phyloP scores from a whole-genome alignment of 2,113 vertebrate genomes.

The Paraplagusia blochii region DNA sequence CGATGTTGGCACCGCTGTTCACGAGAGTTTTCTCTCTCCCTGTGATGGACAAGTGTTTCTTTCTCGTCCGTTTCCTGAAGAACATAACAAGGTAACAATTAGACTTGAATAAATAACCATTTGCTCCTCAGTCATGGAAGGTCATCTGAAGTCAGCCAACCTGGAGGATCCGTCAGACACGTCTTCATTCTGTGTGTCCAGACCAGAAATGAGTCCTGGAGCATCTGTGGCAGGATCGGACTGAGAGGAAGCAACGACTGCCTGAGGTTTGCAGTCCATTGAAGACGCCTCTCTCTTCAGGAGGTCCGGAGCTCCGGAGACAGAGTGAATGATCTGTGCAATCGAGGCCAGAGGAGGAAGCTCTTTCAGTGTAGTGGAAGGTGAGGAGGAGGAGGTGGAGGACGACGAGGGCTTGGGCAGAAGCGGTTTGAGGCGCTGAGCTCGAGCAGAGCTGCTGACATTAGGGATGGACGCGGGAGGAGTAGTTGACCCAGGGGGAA shows the following conservation, averaged over 20 bases:
- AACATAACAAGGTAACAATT: too few relatives aligned
- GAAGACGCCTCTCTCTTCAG: constrained; percentile 77
- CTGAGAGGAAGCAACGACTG: not conserved
- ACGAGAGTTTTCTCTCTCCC: constrained; percentile 38
- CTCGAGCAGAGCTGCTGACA: constrained; percentile 68
- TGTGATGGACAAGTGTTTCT: constrained; percentile 15
- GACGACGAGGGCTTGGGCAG: constrained; percentile 84
- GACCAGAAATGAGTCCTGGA: not conserved
- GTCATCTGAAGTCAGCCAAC: constrained; percentile 35
- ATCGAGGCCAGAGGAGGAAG: constrained; percentile 93
- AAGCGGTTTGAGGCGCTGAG: constrained; percentile 87
- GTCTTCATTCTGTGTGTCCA: constrained; percentile 21
- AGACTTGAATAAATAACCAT: not conserved
- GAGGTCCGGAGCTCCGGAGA: constrained; percentile 86
- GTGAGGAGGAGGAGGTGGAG: constrained; percentile 51
- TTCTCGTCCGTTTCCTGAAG: constrained; percentile 52
- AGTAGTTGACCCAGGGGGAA: constrained; percentile 75
- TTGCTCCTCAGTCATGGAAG: not conserved
- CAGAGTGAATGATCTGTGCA: constrained; percentile 96
- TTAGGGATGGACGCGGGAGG: constrained; percentile 58
- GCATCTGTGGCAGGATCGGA: not conserved
- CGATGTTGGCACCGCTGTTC: constrained; percentile 56
- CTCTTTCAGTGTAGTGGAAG: constrained; percentile 75
- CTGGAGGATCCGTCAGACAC: constrained; percentile 13
- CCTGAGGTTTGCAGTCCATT: constrained; percentile 18